Evolutionary conservation across 2,797 vertebrate species (phyloP), one percentile per base, ranked within the genome.

Genomic region (Schizothorax lantsangensis): DNA sequence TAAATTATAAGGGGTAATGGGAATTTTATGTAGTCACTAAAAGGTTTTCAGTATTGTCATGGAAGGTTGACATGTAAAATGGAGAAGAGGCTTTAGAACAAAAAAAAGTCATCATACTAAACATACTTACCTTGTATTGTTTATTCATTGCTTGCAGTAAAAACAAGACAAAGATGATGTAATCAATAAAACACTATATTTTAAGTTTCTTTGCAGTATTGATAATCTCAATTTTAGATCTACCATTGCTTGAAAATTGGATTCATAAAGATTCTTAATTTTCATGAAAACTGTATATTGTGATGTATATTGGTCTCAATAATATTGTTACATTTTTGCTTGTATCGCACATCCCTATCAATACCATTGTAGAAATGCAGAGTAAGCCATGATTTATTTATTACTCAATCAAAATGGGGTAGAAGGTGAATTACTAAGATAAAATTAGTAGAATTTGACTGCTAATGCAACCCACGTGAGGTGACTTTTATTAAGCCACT

Each of bases 41-140:
- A 78, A 30, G 38, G n/a, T 80, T 62, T 80, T 80, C 4, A 68
- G 79, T 19, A 36, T 81, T 68, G 62, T 4, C 26, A n/a, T 68
- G 26, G 26, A 66, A 81, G 59, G 62, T 81, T 66, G 40, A 40
- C 11, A 47, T 33, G 8, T 64, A 26, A 80, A 30, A 45, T 30
- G 17, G 38, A 47, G 59, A 66, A 33, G n/a, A 43, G 57, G 54
- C 26, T 62, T 78, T 11, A 57, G 14, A 57, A 38, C 30, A 66
- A 14, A 47, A 26, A 54, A 79, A 40, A 21, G 4, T 54, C 19
- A 2, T 38, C 33, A 23, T 40, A 17, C 52, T 40, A 30, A 10
- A 68, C 19, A 23, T 57, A 15, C 12, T 38, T 47, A 9, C 15
- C 7, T 38, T 69, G 33, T 21, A 68, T 10, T 38, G 66, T 69